Percentiles rank a stretch among this genome's conserved stretches.
Conservation (phyloP, 2,113 vertebrate species). For the Cynopterus brachyotis region DNA sequence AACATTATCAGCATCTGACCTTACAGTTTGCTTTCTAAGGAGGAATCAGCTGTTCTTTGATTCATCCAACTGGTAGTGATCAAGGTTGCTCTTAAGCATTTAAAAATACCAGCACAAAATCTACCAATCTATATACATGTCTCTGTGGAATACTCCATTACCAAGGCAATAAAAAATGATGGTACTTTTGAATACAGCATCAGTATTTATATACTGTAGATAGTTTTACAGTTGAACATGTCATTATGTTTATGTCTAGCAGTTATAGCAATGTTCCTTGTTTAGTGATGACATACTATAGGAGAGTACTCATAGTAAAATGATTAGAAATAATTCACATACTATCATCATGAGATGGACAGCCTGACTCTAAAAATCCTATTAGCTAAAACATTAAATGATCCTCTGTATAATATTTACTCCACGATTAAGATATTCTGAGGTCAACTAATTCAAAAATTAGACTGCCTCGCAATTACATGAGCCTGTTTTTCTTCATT, state of each 20-base stretch:
- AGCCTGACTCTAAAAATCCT: conserved; percentile 57
- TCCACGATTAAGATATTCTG: conserved; percentile 20
- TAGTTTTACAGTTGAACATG: conserved; percentile 80
- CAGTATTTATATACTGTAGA: conserved; percentile 78
- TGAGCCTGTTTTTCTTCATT: neutral
- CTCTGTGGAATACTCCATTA: conserved; percentile 70
- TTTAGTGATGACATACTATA: conserved; percentile 78
- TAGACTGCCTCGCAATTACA: neutral
- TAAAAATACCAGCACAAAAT: conserved; percentile 44
- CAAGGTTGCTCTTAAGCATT: conserved; percentile 59
- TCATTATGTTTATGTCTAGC: conserved; percentile 76
- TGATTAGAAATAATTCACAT: conserved; percentile 69
- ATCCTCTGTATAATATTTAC: conserved; percentile 41
- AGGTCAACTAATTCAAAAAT: conserved; percentile 43
- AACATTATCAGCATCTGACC: neutral
- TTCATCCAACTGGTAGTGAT: conserved; percentile 51
- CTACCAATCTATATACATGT: conserved; percentile 54
- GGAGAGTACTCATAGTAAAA: conserved; percentile 62
- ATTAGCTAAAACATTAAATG: conserved; percentile 54
- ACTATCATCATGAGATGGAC: conserved; percentile 59
- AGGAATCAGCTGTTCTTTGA: conserved; percentile 26
- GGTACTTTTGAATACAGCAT: conserved; percentile 72
- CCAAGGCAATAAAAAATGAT: conserved; percentile 75
- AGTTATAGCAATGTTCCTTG: conserved; percentile 70
- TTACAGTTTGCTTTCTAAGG: conserved; percentile 38